phyloP scores from a whole-genome alignment of 1,140 invertebrate genomes.

The Aphelinus atriplicis region DNA sequence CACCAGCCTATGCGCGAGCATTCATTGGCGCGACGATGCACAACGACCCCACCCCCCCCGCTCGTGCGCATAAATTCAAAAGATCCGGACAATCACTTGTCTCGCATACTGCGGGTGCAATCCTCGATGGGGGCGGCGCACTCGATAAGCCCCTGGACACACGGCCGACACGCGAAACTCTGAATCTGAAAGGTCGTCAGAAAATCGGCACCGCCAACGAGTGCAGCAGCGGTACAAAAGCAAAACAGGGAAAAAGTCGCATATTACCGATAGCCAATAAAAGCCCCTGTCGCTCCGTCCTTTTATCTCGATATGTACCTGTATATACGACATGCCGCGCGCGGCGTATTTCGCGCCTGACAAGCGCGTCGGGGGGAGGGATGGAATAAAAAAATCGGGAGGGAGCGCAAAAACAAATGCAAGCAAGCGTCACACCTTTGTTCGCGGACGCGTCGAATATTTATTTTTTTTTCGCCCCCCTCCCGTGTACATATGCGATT shows the following conservation, averaged over 20 bases:
- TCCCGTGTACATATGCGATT: background rate
- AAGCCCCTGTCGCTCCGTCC: constrained; percentile 54
- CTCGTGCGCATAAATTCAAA: constrained; percentile 7
- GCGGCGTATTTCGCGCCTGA: constrained; percentile 51
- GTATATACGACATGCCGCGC: constrained; percentile 39
- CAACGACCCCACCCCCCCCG: no score
- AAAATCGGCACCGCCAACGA: background rate
- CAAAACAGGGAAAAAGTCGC: constrained; percentile 11
- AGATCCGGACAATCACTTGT: constrained; percentile 1
- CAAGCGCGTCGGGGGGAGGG: constrained; percentile 45
- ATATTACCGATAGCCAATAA: constrained; percentile 58
- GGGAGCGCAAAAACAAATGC: constrained; percentile 4
- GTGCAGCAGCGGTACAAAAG: background rate
- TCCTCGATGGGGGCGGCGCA: background rate
- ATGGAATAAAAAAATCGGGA: constrained; percentile 6
- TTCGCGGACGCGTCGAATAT: background rate
- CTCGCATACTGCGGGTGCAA: background rate
- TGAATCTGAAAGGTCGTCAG: constrained; percentile 37
- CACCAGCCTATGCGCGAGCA: no score
- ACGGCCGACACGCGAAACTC: background rate
- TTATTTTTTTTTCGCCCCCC: background rate
- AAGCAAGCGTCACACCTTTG: background rate
- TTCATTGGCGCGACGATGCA: no score
- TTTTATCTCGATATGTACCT: constrained; percentile 52
- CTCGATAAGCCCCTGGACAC: background rate